A percentile compares a stretch with the other conserved stretches of the same genome.
phyloP scores from a whole-genome alignment of 2,797 vertebrate species.

The Amniataba percoides region DNA sequence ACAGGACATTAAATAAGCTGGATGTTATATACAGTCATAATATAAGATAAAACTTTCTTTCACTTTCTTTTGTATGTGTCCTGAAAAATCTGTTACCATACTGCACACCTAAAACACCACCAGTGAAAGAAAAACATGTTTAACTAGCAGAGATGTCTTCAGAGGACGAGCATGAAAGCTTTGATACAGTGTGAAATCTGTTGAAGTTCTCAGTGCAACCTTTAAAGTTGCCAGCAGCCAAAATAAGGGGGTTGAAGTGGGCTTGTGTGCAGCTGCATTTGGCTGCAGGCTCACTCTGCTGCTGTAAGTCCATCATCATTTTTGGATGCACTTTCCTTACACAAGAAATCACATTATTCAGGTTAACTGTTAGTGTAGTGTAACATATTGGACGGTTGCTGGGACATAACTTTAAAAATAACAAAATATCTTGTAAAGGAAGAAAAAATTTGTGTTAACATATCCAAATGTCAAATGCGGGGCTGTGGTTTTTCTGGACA shows the following conservation, averaged over 20 bases:
- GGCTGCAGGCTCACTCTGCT: slow-evolving; percentile 1
- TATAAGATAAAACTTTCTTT: too few species aligned
- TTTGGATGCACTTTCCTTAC: neutral
- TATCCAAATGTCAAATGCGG: neutral
- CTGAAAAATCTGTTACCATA: too few species aligned
- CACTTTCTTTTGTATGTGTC: too few species aligned
- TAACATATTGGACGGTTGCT: neutral
- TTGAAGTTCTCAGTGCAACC: slow-evolving; percentile 6
- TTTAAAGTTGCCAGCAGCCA: slow-evolving; percentile 15
- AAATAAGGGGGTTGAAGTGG: neutral
- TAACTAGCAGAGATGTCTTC: neutral
- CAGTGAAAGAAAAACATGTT: neutral
- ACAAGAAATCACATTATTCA: slow-evolving; percentile 2
- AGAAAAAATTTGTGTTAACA: neutral
- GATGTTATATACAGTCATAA: too few species aligned
- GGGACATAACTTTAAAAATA: neutral
- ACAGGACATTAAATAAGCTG: too few species aligned
- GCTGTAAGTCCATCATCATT: slow-evolving; percentile 1
- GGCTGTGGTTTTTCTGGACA: neutral
- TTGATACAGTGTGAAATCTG: neutral
- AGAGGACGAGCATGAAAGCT: neutral
- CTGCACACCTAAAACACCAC: too few species aligned
- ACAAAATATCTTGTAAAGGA: neutral
- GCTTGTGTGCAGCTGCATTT: slow-evolving; percentile 12
- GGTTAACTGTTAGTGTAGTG: neutral